Base-by-base conservation (phyloP, 2,888 invertebrate genomes). In the Microdon myrmicae region DNA sequence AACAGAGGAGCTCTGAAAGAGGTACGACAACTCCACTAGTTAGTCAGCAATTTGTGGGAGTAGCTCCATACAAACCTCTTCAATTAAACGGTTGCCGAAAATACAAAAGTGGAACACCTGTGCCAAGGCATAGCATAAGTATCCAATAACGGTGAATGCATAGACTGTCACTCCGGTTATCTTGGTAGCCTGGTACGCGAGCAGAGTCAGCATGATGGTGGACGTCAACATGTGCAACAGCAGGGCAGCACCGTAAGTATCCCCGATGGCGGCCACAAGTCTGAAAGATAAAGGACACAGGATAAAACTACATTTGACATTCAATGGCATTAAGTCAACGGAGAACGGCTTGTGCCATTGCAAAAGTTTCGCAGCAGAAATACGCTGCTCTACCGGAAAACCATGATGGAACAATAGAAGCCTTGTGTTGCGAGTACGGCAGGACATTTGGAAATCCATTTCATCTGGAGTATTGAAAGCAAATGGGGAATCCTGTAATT, bases 101-200 rank as follows among this genome's bases (percentile, higher is more conserved):
- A 92, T 90, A 75, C 92, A 92, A 81, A 92, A 92, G 68, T 90
- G 86, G 73, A 92, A 93, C 43, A 93, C 92, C 81, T 93, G 92
- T 0, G 88, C 91, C 37, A 93, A 80, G 0, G 92, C 87, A 77
- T 92, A 93, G 55, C 87, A 76, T 54, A 93, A 79, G 73, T 92
- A 93, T 0, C 92, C 92, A 43, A 92, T 78, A 0, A 89, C 89
- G 54, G 89, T 87, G 47, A 89, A 87, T 1, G 91, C 89, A 73
- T 91, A 92, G 6, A 88, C 88, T 74, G 90, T 87, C 7, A 91
- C 81, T 10, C 88, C 87, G 71, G 86, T 84, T 68, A 92, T 88
- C 89, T 91, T 91, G 1, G 92, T 92, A 3, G 92, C 92, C 78
- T 92, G 92, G 72, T 92, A 93, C 9, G 92, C 92, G 66, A 92